Conservation (phyloP, 2,797 vertebrate genomes). For the Euphonia xanthogaster region DNA sequence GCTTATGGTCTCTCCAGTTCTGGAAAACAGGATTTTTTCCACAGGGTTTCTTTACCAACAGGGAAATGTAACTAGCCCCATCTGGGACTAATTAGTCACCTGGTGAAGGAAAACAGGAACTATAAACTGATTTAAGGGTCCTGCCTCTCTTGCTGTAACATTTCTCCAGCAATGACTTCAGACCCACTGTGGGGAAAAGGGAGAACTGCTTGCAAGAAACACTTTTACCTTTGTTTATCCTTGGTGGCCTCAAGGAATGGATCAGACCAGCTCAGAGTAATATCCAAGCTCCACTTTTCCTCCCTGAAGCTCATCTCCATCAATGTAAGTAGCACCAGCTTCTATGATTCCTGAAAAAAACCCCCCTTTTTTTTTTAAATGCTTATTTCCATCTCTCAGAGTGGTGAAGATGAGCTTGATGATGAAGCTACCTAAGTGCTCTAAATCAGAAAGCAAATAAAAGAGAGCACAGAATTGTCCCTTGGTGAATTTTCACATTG, state of each 20-base stretch:
- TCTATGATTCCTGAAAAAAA: neutral
- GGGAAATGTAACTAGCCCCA: neutral
- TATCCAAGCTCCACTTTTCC: neutral
- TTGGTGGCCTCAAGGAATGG: neutral
- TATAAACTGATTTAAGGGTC: constrained; percentile 49
- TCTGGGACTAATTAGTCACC: constrained; percentile 48
- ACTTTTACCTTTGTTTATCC: neutral
- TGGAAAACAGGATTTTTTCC: neutral
- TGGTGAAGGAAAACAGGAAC: constrained; percentile 34
- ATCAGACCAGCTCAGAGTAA: neutral
- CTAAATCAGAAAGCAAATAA: neutral
- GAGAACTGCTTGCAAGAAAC: neutral
- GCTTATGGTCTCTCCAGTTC: neutral
- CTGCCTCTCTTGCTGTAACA: neutral
- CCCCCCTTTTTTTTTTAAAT: neutral
- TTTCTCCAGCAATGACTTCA: constrained; percentile 3
- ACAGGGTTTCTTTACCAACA: neutral
- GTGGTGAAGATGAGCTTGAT: neutral
- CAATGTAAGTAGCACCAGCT: neutral
- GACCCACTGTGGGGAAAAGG: neutral
- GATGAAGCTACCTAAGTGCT: neutral
- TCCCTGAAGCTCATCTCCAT: neutral
- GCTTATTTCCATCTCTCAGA: neutral
- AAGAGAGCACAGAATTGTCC: neutral
- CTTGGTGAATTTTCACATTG: neutral